Conservation (phyloP, 2,797 vertebrate species). For the Allobates femoralis region DNA sequence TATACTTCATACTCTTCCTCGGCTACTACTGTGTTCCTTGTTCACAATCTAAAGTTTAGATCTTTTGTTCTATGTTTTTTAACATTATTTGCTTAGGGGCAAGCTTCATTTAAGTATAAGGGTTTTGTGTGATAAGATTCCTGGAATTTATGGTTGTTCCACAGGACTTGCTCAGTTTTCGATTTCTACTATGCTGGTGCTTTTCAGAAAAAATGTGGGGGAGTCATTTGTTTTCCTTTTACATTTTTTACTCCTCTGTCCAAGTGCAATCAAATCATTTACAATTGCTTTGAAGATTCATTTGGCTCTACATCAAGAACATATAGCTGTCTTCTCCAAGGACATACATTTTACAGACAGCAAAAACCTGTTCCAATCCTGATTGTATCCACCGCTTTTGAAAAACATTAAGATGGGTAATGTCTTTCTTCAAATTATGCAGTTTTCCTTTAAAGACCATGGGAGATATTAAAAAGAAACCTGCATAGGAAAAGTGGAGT, state of each 20-base stretch:
- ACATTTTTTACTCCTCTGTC: slow-evolving; percentile 33
- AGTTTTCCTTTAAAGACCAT: too few species aligned
- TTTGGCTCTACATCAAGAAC: slow-evolving; percentile 41
- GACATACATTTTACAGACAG: slow-evolving; percentile 18
- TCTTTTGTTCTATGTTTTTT: neutral
- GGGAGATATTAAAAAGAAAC: too few species aligned
- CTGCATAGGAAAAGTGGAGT: too few species aligned
- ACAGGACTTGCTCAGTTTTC: neutral
- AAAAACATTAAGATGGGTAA: neutral
- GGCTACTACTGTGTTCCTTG: too few species aligned
- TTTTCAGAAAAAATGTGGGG: slow-evolving; percentile 36
- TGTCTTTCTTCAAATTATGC: too few species aligned
- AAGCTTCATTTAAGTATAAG: neutral
- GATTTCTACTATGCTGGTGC: slow-evolving; percentile 24
- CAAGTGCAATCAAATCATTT: slow-evolving; percentile 45
- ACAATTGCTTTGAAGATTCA: slow-evolving; percentile 44
- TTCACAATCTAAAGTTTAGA: neutral
- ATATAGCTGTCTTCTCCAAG: neutral
- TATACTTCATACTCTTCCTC: too few species aligned
- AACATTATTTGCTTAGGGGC: neutral
- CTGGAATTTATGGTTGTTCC: neutral
- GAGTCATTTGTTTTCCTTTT: slow-evolving; percentile 19
- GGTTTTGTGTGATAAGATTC: slow-evolving; percentile 1
- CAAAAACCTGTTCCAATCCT: neutral
- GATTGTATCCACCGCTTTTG: neutral